A percentile compares a stretch with the other conserved stretches of the same genome.
These are phyloP conservation scores for Drosophila anomelani DNA, from an alignment of 2,888 invertebrate species.

Conservation along the genomic window DNA sequence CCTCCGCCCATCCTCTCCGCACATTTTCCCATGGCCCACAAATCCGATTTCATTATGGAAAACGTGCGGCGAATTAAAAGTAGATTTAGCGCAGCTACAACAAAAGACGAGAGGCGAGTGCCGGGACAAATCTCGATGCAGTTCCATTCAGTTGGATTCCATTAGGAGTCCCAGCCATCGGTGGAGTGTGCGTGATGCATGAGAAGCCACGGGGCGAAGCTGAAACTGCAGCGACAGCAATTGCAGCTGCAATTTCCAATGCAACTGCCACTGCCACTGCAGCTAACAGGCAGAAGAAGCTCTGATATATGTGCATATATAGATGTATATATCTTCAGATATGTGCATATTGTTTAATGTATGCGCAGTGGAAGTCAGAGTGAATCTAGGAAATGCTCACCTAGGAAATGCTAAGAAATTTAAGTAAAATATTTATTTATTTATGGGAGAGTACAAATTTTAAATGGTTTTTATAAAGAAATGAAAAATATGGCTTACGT, in stretches of 20 bases:
- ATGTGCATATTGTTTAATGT: slow-evolving; percentile 49
- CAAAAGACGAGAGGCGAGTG: slow-evolving; percentile 26
- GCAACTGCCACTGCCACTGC: slow-evolving; percentile 3
- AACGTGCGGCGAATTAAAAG: slow-evolving; percentile 74
- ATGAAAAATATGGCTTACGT: no score
- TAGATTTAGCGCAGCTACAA: slow-evolving; percentile 60
- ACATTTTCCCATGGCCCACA: slow-evolving; percentile 44
- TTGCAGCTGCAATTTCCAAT: slow-evolving; percentile 1
- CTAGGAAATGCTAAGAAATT: not conserved
- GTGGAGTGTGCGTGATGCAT: slow-evolving; percentile 34
- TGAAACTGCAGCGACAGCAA: slow-evolving; percentile 28
- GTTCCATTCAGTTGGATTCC: slow-evolving; percentile 44
- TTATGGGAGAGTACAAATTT: not conserved
- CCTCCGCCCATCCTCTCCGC: not conserved
- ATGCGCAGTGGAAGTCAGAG: slow-evolving; percentile 57
- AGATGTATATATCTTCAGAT: not conserved
- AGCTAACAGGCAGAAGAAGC: not conserved
- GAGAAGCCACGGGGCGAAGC: slow-evolving; percentile 5
- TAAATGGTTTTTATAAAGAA: not conserved
- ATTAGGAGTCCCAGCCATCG: slow-evolving; percentile 49
- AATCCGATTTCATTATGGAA: slow-evolving; percentile 77
- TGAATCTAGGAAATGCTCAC: slow-evolving; percentile 4
- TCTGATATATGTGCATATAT: slow-evolving; percentile 30
- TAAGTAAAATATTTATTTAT: not conserved
- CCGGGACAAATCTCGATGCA: slow-evolving; percentile 47